A percentile compares a stretch with the other conserved stretches of the same genome.
These are phyloP conservation scores for Chymomyza caudatula DNA, from an alignment of 2,888 invertebrate species.

Conservation along the genomic window DNA sequence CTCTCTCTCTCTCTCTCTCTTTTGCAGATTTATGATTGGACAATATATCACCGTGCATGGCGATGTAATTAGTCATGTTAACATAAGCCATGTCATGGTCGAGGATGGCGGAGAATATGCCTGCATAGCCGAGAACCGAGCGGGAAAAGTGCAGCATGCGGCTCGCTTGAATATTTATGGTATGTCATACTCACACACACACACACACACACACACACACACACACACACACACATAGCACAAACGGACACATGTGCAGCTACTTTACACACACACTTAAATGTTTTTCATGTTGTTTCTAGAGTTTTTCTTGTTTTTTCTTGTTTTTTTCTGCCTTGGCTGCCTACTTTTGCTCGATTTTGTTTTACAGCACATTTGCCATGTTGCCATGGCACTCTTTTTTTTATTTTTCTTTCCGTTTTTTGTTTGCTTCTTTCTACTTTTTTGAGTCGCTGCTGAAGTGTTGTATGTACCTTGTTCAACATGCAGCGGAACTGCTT, in stretches of 20 bases:
- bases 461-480: neutral
- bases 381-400: constrained; percentile 23
- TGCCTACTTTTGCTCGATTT: constrained; percentile 64
- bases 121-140: constrained; percentile 87
- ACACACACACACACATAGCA: neutral
- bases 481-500: neutral
- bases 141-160: constrained; percentile 85
- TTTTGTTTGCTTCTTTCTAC: neutral
- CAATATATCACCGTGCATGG: constrained; percentile 88
- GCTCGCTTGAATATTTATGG: constrained; percentile 89
- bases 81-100: constrained; percentile 87
- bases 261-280: constrained; percentile 51
- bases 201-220: neutral
- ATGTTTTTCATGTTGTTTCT: constrained; percentile 47
- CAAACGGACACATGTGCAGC: neutral
- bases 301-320: constrained; percentile 19
- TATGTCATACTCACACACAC: constrained; percentile 76
- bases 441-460: neutral
- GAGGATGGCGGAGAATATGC: constrained; percentile 90
- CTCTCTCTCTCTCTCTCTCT: constrained; percentile 7
- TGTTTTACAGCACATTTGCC: constrained; percentile 55
- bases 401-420: neutral
- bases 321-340: constrained; percentile 35
- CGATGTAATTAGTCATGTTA: constrained; percentile 90
- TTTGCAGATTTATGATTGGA: constrained; percentile 84